Base-by-base conservation (phyloP, 2,888 invertebrate genomes). In the Tigriopus californicus region DNA sequence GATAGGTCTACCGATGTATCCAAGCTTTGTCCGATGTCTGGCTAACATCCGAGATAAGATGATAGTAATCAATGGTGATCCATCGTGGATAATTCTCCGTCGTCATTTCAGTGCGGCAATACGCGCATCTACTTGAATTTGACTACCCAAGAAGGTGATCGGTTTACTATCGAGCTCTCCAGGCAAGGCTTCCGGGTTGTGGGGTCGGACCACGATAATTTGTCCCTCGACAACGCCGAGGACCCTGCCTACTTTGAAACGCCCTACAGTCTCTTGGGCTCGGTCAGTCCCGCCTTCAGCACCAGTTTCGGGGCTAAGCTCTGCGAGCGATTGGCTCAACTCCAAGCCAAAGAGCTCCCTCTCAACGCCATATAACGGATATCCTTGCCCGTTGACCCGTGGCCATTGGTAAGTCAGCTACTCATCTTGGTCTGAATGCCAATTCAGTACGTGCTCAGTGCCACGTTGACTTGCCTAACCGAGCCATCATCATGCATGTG, bases 361-460 rank as follows among this genome's bases (percentile, higher is more conserved):
- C 44, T 15, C 3, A 18, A 18, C 18, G 44, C 18, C 44, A n/a
- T 15, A 10, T 18, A 44, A 11, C n/a, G 3, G 3, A 3, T 44
- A n/a, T 3, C 3, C 63, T 61, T 10, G 79, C 86, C 86, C 84
- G 64, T 33, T 33, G n/a, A 33, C 33, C 8, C 33, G 33, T 33
- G 33, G 33, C 8, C 8, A 33, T 33, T 33, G 33, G 33, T 33
- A 33, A 33, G 33, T 33, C n/a, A n/a, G n/a, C n/a, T n/a, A n/a
- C n/a, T n/a, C n/a, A n/a, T n/a, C n/a, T n/a, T n/a, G n/a, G n/a
- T n/a, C n/a, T n/a, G n/a, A n/a, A n/a, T n/a, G n/a, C n/a, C n/a
- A n/a, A n/a, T n/a, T n/a, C n/a, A n/a, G n/a, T n/a, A n/a, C n/a
- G n/a, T n/a, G n/a, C n/a, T n/a, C n/a, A n/a, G n/a, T n/a, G n/a